Evolutionary conservation across 2,888 invertebrate species (phyloP).

Genomic region (Perdita meconis): DNA sequence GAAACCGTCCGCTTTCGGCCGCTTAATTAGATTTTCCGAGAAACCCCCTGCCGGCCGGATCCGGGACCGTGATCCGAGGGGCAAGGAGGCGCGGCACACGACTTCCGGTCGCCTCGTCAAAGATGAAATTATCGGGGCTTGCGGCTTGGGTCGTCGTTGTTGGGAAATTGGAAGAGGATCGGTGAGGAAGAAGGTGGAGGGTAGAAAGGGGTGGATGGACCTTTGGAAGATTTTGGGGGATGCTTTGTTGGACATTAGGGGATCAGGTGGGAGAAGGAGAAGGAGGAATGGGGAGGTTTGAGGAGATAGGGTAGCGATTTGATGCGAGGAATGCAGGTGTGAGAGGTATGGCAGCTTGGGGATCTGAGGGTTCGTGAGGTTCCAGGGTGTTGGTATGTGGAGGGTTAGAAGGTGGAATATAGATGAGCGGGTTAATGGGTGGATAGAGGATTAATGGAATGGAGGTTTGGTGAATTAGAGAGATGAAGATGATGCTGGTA

Average conservation of each 20-base stretch:
- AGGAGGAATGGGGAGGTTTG: neutral
- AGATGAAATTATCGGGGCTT: constrained; percentile 16
- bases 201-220: neutral
- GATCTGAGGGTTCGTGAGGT: too few species aligned
- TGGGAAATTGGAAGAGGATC: neutral
- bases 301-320: neutral
- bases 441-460: too few species aligned
- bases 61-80: constrained; percentile 2
- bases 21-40: constrained; percentile 72
- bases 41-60: constrained; percentile 34
- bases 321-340: neutral
- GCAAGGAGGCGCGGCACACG: constrained; percentile 5
- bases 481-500: constrained; percentile 2
- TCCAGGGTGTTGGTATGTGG: neutral
- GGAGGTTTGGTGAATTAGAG: neutral
- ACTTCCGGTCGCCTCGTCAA: constrained; percentile 49
- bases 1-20: constrained; percentile 34
- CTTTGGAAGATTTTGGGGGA: neutral
- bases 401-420: too few species aligned
- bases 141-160: neutral
- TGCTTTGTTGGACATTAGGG: too few species aligned
- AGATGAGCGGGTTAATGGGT: too few species aligned
- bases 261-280: too few species aligned
- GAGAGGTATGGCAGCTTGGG: too few species aligned
- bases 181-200: neutral